Percentiles rank a stretch among this genome's conserved stretches.
Evolutionary conservation across 2,113 vertebrate genomes (phyloP).

Genomic region (Pelecanoides urinatrix): DNA sequence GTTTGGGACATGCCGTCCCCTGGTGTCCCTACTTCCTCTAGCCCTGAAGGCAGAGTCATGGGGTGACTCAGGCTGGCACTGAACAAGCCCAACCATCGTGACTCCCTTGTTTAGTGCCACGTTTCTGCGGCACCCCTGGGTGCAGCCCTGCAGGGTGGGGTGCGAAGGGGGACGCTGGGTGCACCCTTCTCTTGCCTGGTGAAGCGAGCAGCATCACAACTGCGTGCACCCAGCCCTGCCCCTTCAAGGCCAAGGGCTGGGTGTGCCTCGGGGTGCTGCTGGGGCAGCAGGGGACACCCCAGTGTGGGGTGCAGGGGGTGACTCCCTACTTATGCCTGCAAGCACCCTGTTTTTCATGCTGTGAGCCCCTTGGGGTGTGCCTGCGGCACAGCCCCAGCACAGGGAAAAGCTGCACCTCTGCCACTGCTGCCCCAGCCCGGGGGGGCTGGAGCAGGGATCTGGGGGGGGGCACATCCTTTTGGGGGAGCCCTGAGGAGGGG

Average conservation of each 20-base stretch:
- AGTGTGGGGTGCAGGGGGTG: neutral
- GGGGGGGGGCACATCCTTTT: neutral
- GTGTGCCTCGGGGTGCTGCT: neutral
- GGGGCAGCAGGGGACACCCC: neutral
- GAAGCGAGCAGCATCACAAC: rapidly evolving
- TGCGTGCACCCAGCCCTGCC: neutral
- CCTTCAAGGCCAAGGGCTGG: neutral
- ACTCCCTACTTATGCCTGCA: rapidly evolving
- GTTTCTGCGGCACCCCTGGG: neutral
- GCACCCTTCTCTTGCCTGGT: neutral
- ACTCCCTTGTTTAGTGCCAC: neutral
- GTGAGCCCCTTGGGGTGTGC: no score
- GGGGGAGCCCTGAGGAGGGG: rapidly evolving
- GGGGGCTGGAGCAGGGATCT: neutral
- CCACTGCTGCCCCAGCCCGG: no score
- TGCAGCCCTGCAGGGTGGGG: neutral
- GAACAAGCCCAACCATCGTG: rapidly evolving
- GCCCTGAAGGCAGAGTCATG: neutral
- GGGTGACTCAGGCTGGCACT: neutral
- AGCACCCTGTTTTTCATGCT: neutral
- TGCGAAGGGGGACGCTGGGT: neutral
- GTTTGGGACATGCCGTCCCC: no score
- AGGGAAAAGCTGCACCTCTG: neutral
- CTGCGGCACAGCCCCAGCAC: neutral
- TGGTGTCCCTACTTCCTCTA: neutral